Conservation (phyloP, 2,888 invertebrate genomes). For the Brachynemurus nebulosus region DNA sequence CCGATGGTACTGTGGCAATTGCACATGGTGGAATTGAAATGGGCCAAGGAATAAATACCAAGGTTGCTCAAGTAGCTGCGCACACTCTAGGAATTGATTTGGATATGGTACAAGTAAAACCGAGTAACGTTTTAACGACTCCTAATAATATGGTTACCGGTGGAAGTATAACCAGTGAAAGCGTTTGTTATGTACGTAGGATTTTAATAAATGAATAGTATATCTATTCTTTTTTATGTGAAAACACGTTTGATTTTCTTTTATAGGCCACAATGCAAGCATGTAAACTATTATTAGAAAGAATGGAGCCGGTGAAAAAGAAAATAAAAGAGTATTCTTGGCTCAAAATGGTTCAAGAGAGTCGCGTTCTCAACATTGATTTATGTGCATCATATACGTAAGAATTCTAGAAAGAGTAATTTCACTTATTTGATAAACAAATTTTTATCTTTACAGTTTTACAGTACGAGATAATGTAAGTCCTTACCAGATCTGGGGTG, state of each 20-base stretch:
- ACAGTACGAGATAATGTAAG: slow-evolving; percentile 33
- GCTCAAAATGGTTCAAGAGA: not conserved
- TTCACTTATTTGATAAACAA: not conserved
- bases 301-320: slow-evolving; percentile 43
- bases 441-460: slow-evolving; percentile 16
- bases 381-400: not conserved
- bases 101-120: slow-evolving; percentile 32
- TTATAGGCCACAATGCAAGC: slow-evolving; percentile 40
- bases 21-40: slow-evolving; percentile 60
- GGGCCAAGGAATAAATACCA: slow-evolving; percentile 75
- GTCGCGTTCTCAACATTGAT: not conserved
- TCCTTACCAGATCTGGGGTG: slow-evolving; percentile 49
- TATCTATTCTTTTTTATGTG: not conserved
- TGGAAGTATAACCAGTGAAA: slow-evolving; percentile 35
- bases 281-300: slow-evolving; percentile 44
- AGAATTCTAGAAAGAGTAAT: not conserved
- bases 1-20: slow-evolving; percentile 56
- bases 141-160: slow-evolving; percentile 35
- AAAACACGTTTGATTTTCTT: not conserved
- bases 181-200: slow-evolving; percentile 25
- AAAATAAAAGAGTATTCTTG: slow-evolving; percentile 20
- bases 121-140: slow-evolving; percentile 29
- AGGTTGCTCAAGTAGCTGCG: slow-evolving; percentile 40
- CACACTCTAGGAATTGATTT: slow-evolving; percentile 35
- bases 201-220: not conserved